Percentiles rank a stretch among this genome's conserved stretches.
Evolutionary conservation across 2,113 vertebrate species (phyloP).

Genomic region (Probosciger aterrimus): DNA sequence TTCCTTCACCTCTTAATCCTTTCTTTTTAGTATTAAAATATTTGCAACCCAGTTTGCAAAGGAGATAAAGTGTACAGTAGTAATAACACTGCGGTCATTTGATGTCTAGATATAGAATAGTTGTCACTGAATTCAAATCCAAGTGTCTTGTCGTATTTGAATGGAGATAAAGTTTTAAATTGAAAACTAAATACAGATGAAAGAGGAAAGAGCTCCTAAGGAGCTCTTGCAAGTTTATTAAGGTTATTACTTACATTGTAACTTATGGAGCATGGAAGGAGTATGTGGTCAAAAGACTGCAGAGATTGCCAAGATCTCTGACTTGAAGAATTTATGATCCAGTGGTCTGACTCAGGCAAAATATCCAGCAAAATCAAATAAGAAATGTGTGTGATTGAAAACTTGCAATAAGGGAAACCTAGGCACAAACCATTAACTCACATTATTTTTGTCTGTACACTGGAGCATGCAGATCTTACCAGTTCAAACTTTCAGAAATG

Average conservation of each 20-base stretch:
- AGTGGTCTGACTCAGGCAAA: neutral
- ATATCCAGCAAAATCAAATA: neutral
- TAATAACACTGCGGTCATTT: neutral
- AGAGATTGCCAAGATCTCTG: neutral
- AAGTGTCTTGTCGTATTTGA: neutral
- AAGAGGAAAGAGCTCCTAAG: neutral
- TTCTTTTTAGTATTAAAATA: neutral
- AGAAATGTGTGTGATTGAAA: neutral
- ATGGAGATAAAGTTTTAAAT: neutral
- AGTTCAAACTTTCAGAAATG: neutral
- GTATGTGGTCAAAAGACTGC: neutral
- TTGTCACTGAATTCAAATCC: neutral
- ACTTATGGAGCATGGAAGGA: neutral
- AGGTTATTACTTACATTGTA: neutral
- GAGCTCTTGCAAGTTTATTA: neutral
- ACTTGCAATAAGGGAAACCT: neutral
- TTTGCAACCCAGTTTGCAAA: neutral
- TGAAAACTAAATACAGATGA: neutral
- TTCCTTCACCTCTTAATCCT: neutral
- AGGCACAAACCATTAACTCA: neutral
- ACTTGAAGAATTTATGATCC: neutral
- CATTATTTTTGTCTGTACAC: neutral
- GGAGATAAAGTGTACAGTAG: neutral
- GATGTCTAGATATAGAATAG: neutral
- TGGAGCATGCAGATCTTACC: neutral